Conservation (phyloP, 2,797 vertebrate genomes). For the Ceryle rudis region DNA sequence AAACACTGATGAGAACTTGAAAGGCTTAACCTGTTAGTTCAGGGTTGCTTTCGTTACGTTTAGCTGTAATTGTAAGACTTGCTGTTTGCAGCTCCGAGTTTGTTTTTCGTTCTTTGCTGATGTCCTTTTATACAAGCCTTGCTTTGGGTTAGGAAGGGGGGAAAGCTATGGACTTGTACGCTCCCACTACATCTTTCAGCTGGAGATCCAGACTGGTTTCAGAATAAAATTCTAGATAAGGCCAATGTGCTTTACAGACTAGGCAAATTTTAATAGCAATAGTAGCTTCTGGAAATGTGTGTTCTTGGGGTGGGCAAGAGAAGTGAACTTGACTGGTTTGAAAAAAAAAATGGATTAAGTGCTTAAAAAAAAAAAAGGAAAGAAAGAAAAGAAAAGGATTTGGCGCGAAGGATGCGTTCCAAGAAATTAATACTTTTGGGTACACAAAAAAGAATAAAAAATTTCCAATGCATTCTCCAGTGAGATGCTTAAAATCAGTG, state of each 20-base stretch:
- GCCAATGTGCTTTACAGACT: neutral
- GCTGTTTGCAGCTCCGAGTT: neutral
- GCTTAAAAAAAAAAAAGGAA: neutral
- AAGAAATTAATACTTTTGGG: neutral
- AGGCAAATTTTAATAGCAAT: neutral
- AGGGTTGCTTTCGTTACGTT: neutral
- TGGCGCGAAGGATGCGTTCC: rapidly evolving
- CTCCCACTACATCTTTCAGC: neutral
- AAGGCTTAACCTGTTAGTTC: neutral
- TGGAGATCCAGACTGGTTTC: neutral
- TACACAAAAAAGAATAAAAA: rapidly evolving
- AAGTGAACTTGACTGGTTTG: neutral
- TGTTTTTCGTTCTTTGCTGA: neutral
- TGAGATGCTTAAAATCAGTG: neutral
- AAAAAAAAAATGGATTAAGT: neutral
- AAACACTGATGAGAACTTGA: neutral
- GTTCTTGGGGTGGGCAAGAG: neutral
- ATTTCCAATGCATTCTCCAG: neutral
- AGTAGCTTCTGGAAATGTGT: neutral
- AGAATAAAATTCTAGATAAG: neutral
- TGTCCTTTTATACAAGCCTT: neutral
- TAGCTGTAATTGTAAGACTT: neutral
- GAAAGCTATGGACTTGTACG: neutral
- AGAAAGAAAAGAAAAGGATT: neutral
- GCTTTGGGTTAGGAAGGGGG: neutral